These are phyloP conservation scores for Temnothorax ravouxi DNA, from an alignment of 2,888 invertebrate genomes.

Conservation along the genomic window DNA sequence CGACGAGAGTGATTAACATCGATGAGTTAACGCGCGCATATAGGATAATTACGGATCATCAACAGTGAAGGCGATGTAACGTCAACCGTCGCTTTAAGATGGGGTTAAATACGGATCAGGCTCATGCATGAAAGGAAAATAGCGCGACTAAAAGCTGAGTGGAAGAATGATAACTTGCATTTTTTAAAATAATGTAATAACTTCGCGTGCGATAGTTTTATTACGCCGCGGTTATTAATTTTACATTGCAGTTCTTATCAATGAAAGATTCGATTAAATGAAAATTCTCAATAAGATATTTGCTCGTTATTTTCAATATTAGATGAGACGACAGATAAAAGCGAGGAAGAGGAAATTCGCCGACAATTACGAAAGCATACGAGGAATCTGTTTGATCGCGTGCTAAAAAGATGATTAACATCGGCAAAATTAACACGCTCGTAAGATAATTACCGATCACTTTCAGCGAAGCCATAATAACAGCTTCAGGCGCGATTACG, in stretches of 20 bases:
- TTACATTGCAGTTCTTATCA: slow-evolving; percentile 8
- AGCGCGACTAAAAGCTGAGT: background rate
- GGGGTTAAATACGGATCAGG: slow-evolving; percentile 27
- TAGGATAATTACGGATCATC: slow-evolving; percentile 44
- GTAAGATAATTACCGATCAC: slow-evolving; percentile 54
- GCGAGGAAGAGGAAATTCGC: background rate
- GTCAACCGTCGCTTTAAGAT: slow-evolving; percentile 16
- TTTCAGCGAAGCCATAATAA: slow-evolving; percentile 45
- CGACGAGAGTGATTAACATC: slow-evolving; percentile 38
- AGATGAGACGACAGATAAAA: slow-evolving; percentile 17
- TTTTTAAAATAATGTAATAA: background rate
- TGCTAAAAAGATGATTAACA: slow-evolving; percentile 50
- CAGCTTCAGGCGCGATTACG: slow-evolving; percentile 42
- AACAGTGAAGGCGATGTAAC: slow-evolving; percentile 24
- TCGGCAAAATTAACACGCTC: slow-evolving; percentile 48
- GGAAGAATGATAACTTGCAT: background rate
- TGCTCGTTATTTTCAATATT: slow-evolving; percentile 14
- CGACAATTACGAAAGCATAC: slow-evolving; percentile 11
- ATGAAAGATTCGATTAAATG: background rate
- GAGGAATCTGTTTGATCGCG: slow-evolving; percentile 25
- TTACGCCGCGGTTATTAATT: slow-evolving; percentile 21
- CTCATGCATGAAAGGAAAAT: slow-evolving; percentile 22
- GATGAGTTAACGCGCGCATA: slow-evolving; percentile 40
- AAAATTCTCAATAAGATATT: slow-evolving; percentile 16
- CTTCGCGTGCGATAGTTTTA: background rate